Percentiles rank a stretch among this genome's conserved stretches.
These are phyloP conservation scores for Lonchura striata DNA, from an alignment of 2,113 vertebrate genomes.

Conservation along the genomic window DNA sequence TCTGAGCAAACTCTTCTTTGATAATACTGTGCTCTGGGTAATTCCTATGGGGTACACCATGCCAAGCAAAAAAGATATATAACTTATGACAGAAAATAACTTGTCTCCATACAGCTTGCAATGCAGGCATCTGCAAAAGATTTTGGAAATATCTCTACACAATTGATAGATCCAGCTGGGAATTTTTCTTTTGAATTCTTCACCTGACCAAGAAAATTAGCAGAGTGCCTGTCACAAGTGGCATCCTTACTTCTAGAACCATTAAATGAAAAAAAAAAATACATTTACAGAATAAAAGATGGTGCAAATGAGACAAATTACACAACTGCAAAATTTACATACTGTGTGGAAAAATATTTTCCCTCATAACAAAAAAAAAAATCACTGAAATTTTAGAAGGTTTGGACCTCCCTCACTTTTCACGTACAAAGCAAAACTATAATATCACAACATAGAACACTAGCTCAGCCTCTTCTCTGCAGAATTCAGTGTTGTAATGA, in stretches of 20 bases:
- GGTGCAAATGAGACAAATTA: neutral
- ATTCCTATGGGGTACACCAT: neutral
- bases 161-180: neutral
- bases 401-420: neutral
- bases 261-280: neutral
- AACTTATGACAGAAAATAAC: neutral
- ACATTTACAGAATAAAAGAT: neutral
- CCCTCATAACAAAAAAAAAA: neutral
- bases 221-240: neutral
- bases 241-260: neutral
- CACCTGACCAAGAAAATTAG: neutral
- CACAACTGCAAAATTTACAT: neutral
- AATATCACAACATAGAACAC: neutral
- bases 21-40: neutral
- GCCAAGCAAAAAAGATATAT: fast-evolving
- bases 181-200: neutral
- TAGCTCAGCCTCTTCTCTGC: neutral
- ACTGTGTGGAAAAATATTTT: neutral
- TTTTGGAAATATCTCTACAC: neutral
- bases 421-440: fast-evolving
- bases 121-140: neutral
- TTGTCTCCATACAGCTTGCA: neutral
- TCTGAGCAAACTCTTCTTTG: neutral
- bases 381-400: neutral
- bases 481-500: neutral